Evolutionary conservation across 2,113 vertebrate species (phyloP), one percentile per base, ranked within the genome.

Genomic region (Pionites leucogaster): DNA sequence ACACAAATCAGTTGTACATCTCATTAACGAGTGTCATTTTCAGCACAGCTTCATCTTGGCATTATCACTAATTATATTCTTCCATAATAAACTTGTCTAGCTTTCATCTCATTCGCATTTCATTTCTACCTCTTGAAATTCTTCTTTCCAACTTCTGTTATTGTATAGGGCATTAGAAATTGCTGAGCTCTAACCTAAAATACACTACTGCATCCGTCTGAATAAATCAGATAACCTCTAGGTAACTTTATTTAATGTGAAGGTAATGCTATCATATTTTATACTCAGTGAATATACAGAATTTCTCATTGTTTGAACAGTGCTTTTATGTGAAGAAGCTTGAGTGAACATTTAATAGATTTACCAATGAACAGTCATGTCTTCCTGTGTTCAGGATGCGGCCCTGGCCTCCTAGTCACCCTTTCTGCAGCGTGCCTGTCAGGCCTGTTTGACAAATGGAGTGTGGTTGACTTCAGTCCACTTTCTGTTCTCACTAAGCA

Each of bases 41-140:
- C 39, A 72, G 67, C 75, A 86, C 28, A 67, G 37, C 79, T 47
- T 25, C 71, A 13, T 33, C 65, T 88, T 44, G 63, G 59, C 5
- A 0, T 68, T 80, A 50, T 39, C 47, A 50, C 46, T 95, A 23
- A 59, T 37, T 57, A 46, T 76, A 6, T 44, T 46, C 44, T 28
- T 65, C 70, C 72, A 2, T 24, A 62, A 83, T 42, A 62, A 95
- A n/a, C 69, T 82, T 46, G 44, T 27, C 33, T 93, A 41, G 25
- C 59, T 82, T 75, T 76, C 52, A 69, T 50, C 68, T 55, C 80
- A 7, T 27, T 82, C 25, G 13, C 0, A 6, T 72, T 53, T 62
- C 5, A 71, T 95, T 88, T 62, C 42, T 87, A 65, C 68, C 29
- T 74, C 71, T 84, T 65, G 24, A 68, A 72, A 81, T 80, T 33